Base-by-base conservation (phyloP, 2,888 invertebrate species). In the Subacronicta megacephala region DNA sequence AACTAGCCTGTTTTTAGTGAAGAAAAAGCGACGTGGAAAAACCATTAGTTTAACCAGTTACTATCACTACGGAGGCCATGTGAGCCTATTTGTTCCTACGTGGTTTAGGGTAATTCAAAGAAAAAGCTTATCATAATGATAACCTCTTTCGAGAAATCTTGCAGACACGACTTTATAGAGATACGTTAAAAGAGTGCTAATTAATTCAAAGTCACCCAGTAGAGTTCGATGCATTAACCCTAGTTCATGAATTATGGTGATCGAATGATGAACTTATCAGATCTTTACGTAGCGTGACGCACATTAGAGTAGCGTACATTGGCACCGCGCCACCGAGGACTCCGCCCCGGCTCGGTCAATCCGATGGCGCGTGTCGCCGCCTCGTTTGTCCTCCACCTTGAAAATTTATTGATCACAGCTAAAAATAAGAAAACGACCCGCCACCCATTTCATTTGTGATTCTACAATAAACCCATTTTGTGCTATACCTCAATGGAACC, bases 321-420 rank as follows among this genome's bases (percentile, higher is more conserved):
- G 83, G 81, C 85, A 80, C 72, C 66, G 47, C 60, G 77, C 80
- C 79, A 81, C 66, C 71, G 80, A 85, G 83, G 83, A 83, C 81
- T 83, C 80, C 81, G 80, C 77, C 71, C 59, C 64, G 75, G 72
- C 72, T 78, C 77, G 73, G 80, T 80, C 77, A 80, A 78, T 74
- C 70, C 80, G 73, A 78, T 72, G 77, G 67, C 72, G 72, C 75
- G 73, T 80, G 76, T 77, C 73, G 72, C 61, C 69, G 64, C 72
- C 69, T 65, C 75, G 59, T 67, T 81, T 77, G 81, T 71, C 81
- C 80, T 82, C 82, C 67, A 80, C 82, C 78, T 82, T 78, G 76
- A 77, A 68, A 72, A 59, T 59, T 68, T 64, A 69, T 71, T 73
- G 74, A 76, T 75, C 77, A 72, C 38, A 49, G 51, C 72, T 75